Evolutionary conservation across 2,888 invertebrate genomes (phyloP).

Genomic region (Stegana nigrithorax): DNA sequence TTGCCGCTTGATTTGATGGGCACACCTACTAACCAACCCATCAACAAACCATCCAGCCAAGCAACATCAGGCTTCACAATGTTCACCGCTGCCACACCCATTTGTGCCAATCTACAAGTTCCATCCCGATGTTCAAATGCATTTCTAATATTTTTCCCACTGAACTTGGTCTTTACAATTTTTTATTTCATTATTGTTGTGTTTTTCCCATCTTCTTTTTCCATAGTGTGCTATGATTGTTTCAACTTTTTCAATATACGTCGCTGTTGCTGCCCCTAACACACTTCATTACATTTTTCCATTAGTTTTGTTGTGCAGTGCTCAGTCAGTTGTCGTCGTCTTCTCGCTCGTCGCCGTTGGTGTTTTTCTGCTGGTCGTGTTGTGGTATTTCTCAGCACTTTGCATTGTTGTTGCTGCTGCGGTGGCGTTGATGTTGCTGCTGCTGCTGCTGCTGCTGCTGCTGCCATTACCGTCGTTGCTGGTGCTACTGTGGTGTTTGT

Average conservation of each 20-base stretch:
- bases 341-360: no score
- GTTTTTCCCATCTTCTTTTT: not conserved
- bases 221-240: not conserved
- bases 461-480: not conserved
- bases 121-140: no score
- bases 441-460: not conserved
- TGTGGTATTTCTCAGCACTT: not conserved
- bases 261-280: not conserved
- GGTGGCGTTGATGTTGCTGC: not conserved
- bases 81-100: no score
- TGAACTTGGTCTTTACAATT: no score
- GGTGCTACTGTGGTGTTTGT: not conserved
- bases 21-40: not conserved
- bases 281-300: no score
- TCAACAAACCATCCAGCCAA: no score
- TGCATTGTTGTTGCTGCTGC: not conserved
- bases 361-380: not conserved
- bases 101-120: no score
- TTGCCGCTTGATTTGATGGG: no score
- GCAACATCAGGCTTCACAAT: no score
- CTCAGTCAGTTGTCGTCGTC: no score
- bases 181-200: not conserved
- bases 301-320: no score
- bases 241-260: constrained; percentile 1
- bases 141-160: no score